These are phyloP conservation scores for Callimico goeldii DNA, from an alignment of 2,797 vertebrate genomes.

Conservation along the genomic window DNA sequence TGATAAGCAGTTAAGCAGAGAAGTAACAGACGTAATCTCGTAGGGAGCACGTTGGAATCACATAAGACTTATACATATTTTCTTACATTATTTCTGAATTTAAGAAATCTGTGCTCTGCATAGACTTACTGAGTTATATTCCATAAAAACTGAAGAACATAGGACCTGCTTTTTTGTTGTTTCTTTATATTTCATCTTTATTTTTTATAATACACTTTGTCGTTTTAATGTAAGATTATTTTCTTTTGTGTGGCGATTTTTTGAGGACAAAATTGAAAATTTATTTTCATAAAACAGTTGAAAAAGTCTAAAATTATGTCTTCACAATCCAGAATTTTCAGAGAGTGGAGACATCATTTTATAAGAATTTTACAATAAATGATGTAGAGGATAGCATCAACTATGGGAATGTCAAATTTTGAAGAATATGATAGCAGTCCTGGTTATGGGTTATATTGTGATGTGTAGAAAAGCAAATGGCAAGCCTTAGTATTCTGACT, in stretches of 20 bases:
- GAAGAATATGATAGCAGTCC: not conserved
- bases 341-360: not conserved
- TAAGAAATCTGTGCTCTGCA: not conserved
- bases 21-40: constrained; percentile 60
- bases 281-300: not conserved
- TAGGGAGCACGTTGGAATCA: constrained; percentile 41
- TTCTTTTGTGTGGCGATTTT: not conserved
- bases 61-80: constrained; percentile 57
- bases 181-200: not conserved
- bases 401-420: not conserved
- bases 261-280: not conserved
- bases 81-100: constrained; percentile 5
- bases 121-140: not conserved
- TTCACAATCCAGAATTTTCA: not conserved
- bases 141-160: not conserved
- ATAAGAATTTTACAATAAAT: not conserved
- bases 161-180: not conserved
- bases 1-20: constrained; percentile 74
- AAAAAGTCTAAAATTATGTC: not conserved
- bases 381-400: not conserved
- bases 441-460: not conserved
- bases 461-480: not conserved
- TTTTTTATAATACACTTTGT: not conserved
- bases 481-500: not conserved
- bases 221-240: not conserved